phyloP scores from a whole-genome alignment of 2,797 vertebrate genomes.

The Sardinella longiceps region DNA sequence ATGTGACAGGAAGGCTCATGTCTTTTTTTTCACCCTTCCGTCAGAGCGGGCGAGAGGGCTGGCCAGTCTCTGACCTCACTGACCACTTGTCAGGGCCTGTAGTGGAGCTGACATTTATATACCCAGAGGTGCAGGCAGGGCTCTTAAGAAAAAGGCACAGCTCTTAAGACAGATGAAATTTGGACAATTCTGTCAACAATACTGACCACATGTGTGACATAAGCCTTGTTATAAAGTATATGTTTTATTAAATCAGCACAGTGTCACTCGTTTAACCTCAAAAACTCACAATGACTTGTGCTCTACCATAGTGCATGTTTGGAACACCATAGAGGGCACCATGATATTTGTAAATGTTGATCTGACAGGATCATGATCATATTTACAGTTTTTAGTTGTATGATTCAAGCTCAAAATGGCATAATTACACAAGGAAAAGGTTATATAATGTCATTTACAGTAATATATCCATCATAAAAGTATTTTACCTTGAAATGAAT shows the following conservation, averaged over 20 bases:
- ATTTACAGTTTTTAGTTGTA: too few relatives aligned
- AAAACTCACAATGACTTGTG: too few relatives aligned
- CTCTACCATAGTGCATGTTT: too few relatives aligned
- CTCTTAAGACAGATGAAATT: background rate
- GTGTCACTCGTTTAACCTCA: too few relatives aligned
- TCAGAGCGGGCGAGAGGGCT: background rate
- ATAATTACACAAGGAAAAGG: too few relatives aligned
- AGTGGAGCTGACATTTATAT: background rate
- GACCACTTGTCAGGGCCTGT: background rate
- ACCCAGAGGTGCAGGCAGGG: background rate
- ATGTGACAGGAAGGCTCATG: background rate
- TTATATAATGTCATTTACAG: background rate
- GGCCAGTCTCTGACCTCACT: conserved; percentile 1
- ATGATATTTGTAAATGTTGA: too few relatives aligned
- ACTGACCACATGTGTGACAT: background rate
- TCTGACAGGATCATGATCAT: too few relatives aligned
- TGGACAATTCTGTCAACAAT: background rate
- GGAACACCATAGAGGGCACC: too few relatives aligned
- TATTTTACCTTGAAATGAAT: background rate
- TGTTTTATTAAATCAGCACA: too few relatives aligned
- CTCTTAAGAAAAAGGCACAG: background rate
- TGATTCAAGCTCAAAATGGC: too few relatives aligned
- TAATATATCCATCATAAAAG: background rate
- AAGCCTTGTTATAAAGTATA: background rate
- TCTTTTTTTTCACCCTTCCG: background rate